A percentile compares a stretch with the other conserved stretches of the same genome.
Evolutionary conservation across 2,113 vertebrate species (phyloP).

Genomic region (Chiloscyllium plagiosum): DNA sequence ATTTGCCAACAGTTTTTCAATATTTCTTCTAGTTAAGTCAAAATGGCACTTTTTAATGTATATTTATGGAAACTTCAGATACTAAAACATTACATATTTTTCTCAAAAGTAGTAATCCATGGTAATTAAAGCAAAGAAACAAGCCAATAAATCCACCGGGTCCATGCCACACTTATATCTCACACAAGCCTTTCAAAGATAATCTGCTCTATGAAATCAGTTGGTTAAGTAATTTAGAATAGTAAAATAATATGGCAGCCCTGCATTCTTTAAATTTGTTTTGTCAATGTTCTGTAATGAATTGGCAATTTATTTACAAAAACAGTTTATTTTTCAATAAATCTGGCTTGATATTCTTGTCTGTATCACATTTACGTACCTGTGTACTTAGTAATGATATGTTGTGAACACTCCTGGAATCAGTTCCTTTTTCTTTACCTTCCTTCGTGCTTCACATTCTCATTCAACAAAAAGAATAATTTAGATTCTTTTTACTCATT

Average conservation of each 20-base stretch:
- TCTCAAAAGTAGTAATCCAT: not conserved
- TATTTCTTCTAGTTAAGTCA: conserved; percentile 19
- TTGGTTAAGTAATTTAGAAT: not conserved
- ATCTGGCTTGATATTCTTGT: not conserved
- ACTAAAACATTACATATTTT: conserved; percentile 16
- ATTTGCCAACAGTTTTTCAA: not conserved
- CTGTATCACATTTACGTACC: not conserved
- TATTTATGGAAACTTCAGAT: conserved; percentile 19
- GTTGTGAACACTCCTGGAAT: not conserved
- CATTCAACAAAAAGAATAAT: not conserved
- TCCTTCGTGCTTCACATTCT: not conserved
- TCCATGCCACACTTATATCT: not conserved
- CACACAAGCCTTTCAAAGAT: not conserved
- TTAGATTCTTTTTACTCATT: not conserved
- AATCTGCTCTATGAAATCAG: not conserved
- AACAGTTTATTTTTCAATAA: not conserved
- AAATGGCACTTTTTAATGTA: conserved; percentile 40
- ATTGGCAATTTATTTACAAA: not conserved
- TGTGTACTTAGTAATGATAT: not conserved
- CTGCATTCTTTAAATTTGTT: not conserved
- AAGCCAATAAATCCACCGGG: not conserved
- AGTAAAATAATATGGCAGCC: not conserved
- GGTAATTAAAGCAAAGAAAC: not conserved
- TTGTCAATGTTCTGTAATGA: not conserved
- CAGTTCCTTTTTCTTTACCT: not conserved